These are phyloP conservation scores for Abramis brama DNA, from an alignment of 2,113 vertebrate species.

Conservation along the genomic window DNA sequence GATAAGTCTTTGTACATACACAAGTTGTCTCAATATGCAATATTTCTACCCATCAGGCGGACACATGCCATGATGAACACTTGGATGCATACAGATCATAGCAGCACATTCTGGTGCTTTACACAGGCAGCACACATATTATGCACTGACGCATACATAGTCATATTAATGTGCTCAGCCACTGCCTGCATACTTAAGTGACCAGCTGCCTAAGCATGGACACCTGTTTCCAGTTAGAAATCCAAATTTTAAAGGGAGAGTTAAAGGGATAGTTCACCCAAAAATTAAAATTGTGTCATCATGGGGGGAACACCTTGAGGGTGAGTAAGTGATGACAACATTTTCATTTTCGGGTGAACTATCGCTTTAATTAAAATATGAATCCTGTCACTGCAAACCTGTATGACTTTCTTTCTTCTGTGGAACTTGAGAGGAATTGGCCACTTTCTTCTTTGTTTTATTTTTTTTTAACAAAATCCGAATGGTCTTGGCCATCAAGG, in stretches of 20 bases:
- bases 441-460: neutral
- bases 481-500: neutral
- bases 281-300: too few species aligned
- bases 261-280: too few species aligned
- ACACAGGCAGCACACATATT: conserved; percentile 7
- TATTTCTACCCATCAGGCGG: neutral
- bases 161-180: neutral
- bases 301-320: too few species aligned
- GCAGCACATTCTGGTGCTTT: conserved; percentile 1
- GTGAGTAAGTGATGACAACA: too few species aligned
- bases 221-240: neutral
- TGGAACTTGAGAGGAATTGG: neutral
- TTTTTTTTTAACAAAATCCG: neutral
- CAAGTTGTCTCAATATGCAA: neutral
- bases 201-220: neutral
- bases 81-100: neutral
- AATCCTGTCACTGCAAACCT: neutral
- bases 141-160: neutral
- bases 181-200: conserved; percentile 2
- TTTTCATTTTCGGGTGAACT: too few species aligned
- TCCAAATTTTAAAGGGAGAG: neutral
- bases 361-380: neutral
- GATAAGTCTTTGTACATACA: neutral
- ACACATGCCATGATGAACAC: neutral
- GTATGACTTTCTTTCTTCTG: neutral